Evolutionary conservation across 2,888 invertebrate genomes (phyloP), one percentile per base, ranked within the genome.

Genomic region (Cantharis nigra): DNA sequence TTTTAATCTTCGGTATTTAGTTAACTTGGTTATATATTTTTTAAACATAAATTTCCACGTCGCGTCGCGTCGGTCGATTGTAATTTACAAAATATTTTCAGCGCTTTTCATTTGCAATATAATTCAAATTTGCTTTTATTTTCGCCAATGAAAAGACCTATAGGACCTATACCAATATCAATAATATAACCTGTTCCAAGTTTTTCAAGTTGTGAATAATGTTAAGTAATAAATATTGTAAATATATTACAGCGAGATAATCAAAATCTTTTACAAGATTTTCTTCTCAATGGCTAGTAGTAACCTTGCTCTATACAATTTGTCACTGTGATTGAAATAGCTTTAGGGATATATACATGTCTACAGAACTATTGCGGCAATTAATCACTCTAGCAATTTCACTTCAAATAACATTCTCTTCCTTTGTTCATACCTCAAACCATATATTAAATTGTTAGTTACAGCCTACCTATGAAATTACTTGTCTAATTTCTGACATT

Each of bases 241-340:
- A 49, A 49, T n/a, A 49, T 49, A 49, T 49, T 49, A 49, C 49
- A 49, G 49, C 49, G 49, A 49, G 49, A 49, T 49, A 49, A 16
- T 69, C 28, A 30, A 23, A 33, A 30, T 69, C 30, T 28, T 69
- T 69, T 33, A 69, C 16, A 69, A 33, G 30, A 69, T 69, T 69
- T 69, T 33, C 30, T 30, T 28, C 28, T 69, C 28, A 30, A 69
- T 16, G 63, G 14, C 70, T 16, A 70, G 71, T 63, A 71, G 49
- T 79, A 75, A 72, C 73, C 76, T 76, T 78, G 76, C 75, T 78
- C 82, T 82, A 80, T 83, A 85, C 86, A 86, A 87, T 87, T 87
- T 87, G 87, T 87, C 87, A 87, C 85, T 85, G 87, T 87, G 87
- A 87, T 87, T 86, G 87, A 87, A 86, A 85, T 84, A 83, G 86